Conservation (phyloP, 2,888 invertebrate species). For the Pyrocoelia pectoralis region DNA sequence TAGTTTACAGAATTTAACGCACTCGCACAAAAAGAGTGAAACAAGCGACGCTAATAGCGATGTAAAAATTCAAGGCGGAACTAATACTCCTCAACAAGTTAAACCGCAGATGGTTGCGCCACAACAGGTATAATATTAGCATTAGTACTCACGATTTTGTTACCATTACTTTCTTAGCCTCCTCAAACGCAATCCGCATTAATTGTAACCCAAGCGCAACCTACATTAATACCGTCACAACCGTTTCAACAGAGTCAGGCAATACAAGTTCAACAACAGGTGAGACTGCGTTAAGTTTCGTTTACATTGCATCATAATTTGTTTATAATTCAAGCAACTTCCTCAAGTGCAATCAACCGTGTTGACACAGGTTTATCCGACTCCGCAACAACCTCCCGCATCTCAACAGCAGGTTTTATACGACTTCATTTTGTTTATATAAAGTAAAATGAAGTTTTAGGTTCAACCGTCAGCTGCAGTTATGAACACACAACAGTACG, state of each 20-base stretch:
- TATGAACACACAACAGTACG: no score
- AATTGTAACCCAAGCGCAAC: not conserved
- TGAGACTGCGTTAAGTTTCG: not conserved
- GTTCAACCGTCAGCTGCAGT: no score
- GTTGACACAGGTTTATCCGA: no score
- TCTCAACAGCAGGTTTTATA: no score
- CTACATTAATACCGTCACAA: not conserved
- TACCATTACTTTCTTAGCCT: no score
- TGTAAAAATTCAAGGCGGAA: conserved; percentile 13
- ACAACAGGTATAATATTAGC: not conserved
- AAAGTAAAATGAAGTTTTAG: no score
- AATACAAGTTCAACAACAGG: conserved; percentile 17
- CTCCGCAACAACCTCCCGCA: no score
- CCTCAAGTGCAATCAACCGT: no score
- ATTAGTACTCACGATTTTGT: no score
- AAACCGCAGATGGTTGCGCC: not conserved
- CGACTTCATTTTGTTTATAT: no score
- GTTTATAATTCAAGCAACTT: no score
- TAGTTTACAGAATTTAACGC: conserved; percentile 66
- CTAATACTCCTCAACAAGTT: conserved; percentile 21
- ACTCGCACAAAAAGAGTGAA: conserved; percentile 59
- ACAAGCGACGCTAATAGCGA: conserved; percentile 45
- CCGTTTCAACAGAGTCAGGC: not conserved
- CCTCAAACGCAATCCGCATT: not conserved
- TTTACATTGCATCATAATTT: no score